phyloP scores from a whole-genome alignment of 2,888 invertebrate species.

The Hypselothyrea guttata region DNA sequence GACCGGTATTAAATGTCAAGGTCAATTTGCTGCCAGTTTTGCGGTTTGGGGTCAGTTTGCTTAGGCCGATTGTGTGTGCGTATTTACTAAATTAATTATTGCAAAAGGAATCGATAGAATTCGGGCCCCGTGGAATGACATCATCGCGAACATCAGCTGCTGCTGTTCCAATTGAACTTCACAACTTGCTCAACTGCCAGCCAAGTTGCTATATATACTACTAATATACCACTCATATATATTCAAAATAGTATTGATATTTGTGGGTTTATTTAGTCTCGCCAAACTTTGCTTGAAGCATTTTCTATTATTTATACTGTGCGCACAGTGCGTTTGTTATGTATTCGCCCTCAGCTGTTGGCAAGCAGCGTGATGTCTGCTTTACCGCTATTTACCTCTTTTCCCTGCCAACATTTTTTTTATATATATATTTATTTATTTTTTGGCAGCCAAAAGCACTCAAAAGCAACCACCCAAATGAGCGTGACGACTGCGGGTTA shows the following conservation, averaged over 20 bases:
- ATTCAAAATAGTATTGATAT: slow-evolving; percentile 6
- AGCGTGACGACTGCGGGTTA: slow-evolving; percentile 14
- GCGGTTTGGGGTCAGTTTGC: slow-evolving; percentile 28
- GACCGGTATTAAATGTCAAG: slow-evolving; percentile 56
- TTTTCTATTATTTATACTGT: slow-evolving; percentile 66
- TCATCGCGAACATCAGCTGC: slow-evolving; percentile 6
- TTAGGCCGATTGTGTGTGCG: slow-evolving; percentile 1
- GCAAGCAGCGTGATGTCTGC: slow-evolving; percentile 46
- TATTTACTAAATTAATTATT: slow-evolving; percentile 67
- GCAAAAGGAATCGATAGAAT: slow-evolving; percentile 61
- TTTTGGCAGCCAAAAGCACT: slow-evolving; percentile 69
- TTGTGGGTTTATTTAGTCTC: slow-evolving; percentile 27
- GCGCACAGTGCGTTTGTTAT: slow-evolving; percentile 64
- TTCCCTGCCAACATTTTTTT: slow-evolving; percentile 20
- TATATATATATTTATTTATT: too few species aligned
- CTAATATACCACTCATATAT: slow-evolving; percentile 4
- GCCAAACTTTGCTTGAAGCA: slow-evolving; percentile 54
- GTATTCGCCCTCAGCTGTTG: slow-evolving; percentile 56
- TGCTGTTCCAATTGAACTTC: slow-evolving; percentile 41
- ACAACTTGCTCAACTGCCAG: slow-evolving; percentile 42
- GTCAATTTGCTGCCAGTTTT: slow-evolving; percentile 44
- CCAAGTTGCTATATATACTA: background rate
- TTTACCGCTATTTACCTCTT: slow-evolving; percentile 68
- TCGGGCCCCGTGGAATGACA: slow-evolving; percentile 18
- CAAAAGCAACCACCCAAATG: slow-evolving; percentile 52